Conservation (phyloP, 2,113 vertebrate genomes). For the Gallinago jamesoni region DNA sequence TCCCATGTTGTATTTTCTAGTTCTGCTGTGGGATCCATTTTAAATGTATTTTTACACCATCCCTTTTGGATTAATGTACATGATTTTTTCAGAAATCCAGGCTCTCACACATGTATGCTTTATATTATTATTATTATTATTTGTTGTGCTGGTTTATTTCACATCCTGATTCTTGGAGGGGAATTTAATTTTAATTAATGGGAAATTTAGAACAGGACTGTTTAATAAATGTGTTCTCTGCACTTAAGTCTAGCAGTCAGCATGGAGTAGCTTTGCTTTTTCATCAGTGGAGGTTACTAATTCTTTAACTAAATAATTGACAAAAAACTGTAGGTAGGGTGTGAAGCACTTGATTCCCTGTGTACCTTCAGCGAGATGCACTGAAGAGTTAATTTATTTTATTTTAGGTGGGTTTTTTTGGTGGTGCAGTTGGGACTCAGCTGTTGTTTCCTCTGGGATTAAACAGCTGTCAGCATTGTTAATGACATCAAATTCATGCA, state of each 20-base stretch:
- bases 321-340: slow-evolving; percentile 4
- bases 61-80: not conserved
- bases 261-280: slow-evolving; percentile 7
- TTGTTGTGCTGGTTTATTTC: slow-evolving; percentile 33
- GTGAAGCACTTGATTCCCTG: not conserved
- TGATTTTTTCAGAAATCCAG: not conserved
- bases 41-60: not conserved
- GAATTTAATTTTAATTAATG: slow-evolving; percentile 55
- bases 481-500: slow-evolving; percentile 87
- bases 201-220: slow-evolving; percentile 8
- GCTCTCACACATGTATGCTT: not conserved
- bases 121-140: not conserved
- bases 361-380: not conserved
- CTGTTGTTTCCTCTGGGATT: slow-evolving; percentile 89
- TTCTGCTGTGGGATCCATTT: not conserved
- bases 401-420: not conserved
- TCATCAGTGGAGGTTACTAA: not conserved
- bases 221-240: slow-evolving; percentile 39
- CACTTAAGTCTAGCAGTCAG: not conserved
- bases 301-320: slow-evolving; percentile 1
- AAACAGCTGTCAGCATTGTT: slow-evolving; percentile 90
- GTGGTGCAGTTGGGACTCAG: slow-evolving; percentile 78
- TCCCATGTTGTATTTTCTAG: not conserved
- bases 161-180: not conserved
- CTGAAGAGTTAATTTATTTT: slow-evolving; percentile 52